Conservation (phyloP, 2,113 vertebrate species). For the Cyrtonyx montezumae region DNA sequence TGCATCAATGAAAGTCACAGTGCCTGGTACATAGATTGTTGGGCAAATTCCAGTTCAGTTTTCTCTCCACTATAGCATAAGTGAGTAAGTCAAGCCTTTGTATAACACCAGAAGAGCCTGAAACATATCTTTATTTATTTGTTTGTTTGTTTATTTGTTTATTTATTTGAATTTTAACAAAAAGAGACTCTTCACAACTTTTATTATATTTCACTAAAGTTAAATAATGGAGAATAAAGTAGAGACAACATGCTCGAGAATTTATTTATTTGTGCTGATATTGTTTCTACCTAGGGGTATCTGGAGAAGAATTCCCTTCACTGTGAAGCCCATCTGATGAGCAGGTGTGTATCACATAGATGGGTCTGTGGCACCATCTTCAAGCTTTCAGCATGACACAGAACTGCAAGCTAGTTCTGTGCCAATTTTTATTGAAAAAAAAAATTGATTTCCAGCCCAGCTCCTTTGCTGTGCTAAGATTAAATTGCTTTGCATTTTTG, state of each 20-base stretch:
- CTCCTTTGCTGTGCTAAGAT: neutral
- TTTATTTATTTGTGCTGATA: neutral
- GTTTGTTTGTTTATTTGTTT: neutral
- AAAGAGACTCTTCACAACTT: neutral
- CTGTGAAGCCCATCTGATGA: fast-evolving
- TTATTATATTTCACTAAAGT: neutral
- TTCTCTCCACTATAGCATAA: neutral
- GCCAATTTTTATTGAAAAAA: neutral
- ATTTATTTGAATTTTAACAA: neutral
- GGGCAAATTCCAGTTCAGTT: neutral
- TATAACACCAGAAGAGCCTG: neutral
- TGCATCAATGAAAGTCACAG: neutral
- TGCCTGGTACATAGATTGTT: neutral
- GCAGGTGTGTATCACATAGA: neutral
- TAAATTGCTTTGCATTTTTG: neutral
- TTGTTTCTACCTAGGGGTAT: neutral
- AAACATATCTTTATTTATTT: neutral
- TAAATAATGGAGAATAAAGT: neutral
- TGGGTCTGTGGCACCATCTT: neutral
- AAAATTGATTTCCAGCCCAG: neutral
- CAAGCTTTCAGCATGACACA: neutral
- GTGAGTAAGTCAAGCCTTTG: neutral
- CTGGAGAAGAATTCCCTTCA: neutral
- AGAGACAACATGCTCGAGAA: neutral
- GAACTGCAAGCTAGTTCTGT: neutral